phyloP scores from a whole-genome alignment of 2,113 vertebrate species.

The Megaceryle maxima region DNA sequence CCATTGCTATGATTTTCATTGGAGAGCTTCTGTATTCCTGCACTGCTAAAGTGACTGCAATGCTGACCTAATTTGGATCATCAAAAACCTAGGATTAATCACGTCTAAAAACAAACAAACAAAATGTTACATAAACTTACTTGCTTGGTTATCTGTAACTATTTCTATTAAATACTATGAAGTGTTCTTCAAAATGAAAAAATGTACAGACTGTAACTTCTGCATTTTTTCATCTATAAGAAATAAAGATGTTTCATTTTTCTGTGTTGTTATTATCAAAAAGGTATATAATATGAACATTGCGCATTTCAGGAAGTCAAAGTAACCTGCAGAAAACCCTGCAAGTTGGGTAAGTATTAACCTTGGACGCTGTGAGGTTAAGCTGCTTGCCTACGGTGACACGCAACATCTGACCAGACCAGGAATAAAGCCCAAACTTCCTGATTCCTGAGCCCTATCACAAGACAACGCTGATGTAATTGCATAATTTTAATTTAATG shows the following conservation, averaged over 20 bases:
- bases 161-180: not conserved
- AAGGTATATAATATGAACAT: not conserved
- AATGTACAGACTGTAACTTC: not conserved
- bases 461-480: not conserved
- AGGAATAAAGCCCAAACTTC: not conserved
- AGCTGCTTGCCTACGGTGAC: not conserved
- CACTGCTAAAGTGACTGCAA: not conserved
- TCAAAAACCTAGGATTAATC: not conserved
- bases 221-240: not conserved
- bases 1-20: conserved; percentile 10
- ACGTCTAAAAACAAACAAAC: not conserved
- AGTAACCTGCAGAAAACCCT: not conserved
- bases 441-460: not conserved
- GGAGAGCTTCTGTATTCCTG: not conserved
- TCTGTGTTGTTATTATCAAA: not conserved
- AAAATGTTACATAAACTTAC: not conserved
- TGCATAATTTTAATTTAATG: not conserved
- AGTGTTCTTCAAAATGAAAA: not conserved
- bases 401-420: not conserved
- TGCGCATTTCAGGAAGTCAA: not conserved
- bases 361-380: not conserved
- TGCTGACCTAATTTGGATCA: not conserved
- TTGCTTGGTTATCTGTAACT: not conserved
- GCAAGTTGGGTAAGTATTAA: not conserved
- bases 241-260: not conserved